Evolutionary conservation across 2,888 invertebrate genomes (phyloP).

Genomic region (Polyploca ridens): DNA sequence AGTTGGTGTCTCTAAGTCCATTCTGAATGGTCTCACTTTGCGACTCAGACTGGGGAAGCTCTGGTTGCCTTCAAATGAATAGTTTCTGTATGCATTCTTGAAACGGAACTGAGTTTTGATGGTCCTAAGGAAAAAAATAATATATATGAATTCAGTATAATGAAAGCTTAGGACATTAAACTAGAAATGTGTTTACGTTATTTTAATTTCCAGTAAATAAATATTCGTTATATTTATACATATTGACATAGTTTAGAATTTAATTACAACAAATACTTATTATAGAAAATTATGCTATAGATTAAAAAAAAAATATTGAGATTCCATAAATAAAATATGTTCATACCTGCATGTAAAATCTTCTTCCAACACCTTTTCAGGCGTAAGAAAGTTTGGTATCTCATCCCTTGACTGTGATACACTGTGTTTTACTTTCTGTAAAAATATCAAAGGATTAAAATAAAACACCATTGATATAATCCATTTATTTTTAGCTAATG

Average conservation of each 20-base stretch:
- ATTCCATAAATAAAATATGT: not conserved
- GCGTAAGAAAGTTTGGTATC: constrained; percentile 58
- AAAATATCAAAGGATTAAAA: constrained; percentile 15
- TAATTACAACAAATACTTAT: too few relatives aligned
- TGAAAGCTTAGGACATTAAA: too few relatives aligned
- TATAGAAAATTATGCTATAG: too few relatives aligned
- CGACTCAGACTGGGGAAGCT: constrained; percentile 83
- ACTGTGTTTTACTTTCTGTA: constrained; percentile 55
- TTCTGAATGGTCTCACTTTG: constrained; percentile 60
- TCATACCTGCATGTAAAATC: constrained; percentile 71
- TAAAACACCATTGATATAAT: not conserved
- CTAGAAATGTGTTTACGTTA: too few relatives aligned
- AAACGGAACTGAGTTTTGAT: constrained; percentile 57
- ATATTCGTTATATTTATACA: too few relatives aligned
- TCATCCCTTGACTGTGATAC: constrained; percentile 58
- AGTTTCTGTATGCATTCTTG: constrained; percentile 61
- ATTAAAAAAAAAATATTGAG: too few relatives aligned
- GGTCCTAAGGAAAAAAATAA: constrained; percentile 50
- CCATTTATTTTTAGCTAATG: not conserved
- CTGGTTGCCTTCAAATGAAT: constrained; percentile 86
- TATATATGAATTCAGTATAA: too few relatives aligned
- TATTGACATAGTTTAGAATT: too few relatives aligned
- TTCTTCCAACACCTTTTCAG: constrained; percentile 56
- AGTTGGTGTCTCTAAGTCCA: constrained; percentile 75
- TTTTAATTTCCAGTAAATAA: too few relatives aligned